Base-by-base conservation (phyloP, 2,888 invertebrate species). In the Electrophaes corylata region DNA sequence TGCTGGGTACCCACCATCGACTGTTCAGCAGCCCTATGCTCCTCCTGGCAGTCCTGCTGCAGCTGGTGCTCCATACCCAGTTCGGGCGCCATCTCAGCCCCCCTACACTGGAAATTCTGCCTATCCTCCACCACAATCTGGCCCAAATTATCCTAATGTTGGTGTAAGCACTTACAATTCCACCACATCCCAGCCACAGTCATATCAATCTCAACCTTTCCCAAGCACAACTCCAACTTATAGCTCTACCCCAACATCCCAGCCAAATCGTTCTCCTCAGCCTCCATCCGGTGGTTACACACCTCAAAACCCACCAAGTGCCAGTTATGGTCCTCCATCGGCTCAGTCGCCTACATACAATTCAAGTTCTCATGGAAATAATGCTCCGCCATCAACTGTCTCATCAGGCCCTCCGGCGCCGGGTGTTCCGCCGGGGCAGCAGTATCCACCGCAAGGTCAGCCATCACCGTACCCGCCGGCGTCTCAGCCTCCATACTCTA, bases 301-400 rank as follows among this genome's bases (percentile, higher is more conserved):
- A 14, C 85, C 89, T 37, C 94, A 94, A 75, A 93, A 94, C 86
- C 72, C 93, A 75, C 67, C 89, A 66, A 80, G 87, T 82, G 75
- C 91, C 49, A 94, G 94, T 20, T 94, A 94, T 80, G 93, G 94
- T 0, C 93, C 94, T n/a, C 93, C 93, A 54, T 92, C 94, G 70
- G 93, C 94, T 23, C 94, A 94, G 73, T 93, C 94, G 1, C 93
- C 94, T 1, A 93, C 94, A 18, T 92, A 93, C 53, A 94, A 95
- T 52, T 94, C 94, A 61, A 93, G 94, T 70, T 83, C 93, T 26
- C 93, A 91, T 72, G 85, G 87, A 26, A 92, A 86, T 73, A 92
- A 91, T 62, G 88, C 85, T 4, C 92, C 89, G 10, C 86, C 90
- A 39, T 76, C 92, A 10, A 92, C 93, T 19, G 91, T 86, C 4